Percentiles rank a stretch among this genome's conserved stretches.
These are phyloP conservation scores for Drosophila mimica DNA, from an alignment of 2,888 invertebrate species.

Conservation along the genomic window DNA sequence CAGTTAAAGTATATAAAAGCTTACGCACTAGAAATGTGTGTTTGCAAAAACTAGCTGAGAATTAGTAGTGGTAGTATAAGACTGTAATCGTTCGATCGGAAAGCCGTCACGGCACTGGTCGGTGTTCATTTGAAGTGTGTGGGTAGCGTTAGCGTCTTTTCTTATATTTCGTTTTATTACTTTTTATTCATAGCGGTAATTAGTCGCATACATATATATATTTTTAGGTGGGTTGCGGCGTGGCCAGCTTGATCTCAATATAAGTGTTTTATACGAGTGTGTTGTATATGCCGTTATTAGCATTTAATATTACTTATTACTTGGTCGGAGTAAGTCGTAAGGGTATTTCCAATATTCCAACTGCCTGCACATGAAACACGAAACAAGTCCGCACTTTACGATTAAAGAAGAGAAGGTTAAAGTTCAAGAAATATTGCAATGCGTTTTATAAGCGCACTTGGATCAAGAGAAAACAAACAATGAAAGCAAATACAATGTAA, in stretches of 20 bases:
- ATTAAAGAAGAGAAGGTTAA: constrained; percentile 8
- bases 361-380: constrained; percentile 41
- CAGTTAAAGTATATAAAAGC: constrained; percentile 48
- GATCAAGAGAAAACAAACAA: constrained; percentile 14
- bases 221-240: constrained; percentile 77
- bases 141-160: constrained; percentile 68
- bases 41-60: constrained; percentile 64
- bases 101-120: constrained; percentile 58
- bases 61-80: constrained; percentile 33
- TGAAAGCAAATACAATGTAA: constrained; percentile 12
- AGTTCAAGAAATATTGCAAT: constrained; percentile 65
- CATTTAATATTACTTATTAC: constrained; percentile 29
- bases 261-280: constrained; percentile 45
- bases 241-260: constrained; percentile 78
- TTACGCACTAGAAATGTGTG: constrained; percentile 58
- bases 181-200: constrained; percentile 33
- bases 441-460: constrained; percentile 76
- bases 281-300: constrained; percentile 34
- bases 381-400: constrained; percentile 44
- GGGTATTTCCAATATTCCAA: constrained; percentile 15
- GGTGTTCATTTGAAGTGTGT: constrained; percentile 33
- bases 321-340: constrained; percentile 71
- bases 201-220: constrained; percentile 49
- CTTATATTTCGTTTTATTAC: constrained; percentile 10
- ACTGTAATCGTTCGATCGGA: constrained; percentile 47